Evolutionary conservation across 2,113 vertebrate genomes (phyloP).

Genomic region (Lophius piscatorius): DNA sequence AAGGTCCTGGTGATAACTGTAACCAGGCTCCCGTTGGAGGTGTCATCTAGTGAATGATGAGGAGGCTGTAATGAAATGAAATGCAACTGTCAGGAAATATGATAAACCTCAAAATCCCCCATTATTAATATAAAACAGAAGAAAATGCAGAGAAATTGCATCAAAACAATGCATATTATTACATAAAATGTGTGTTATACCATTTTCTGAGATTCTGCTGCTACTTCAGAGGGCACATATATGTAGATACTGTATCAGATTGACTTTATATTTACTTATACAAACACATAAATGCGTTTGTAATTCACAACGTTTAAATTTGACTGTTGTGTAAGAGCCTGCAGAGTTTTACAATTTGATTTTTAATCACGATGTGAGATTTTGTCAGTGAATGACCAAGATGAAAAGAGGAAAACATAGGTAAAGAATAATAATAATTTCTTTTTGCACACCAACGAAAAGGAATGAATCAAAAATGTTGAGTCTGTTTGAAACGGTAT

Average conservation of each 20-base stretch:
- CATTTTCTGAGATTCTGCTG: background rate
- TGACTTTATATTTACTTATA: background rate
- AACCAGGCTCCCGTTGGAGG: slow-evolving; percentile 35
- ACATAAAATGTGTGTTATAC: slow-evolving; percentile 15
- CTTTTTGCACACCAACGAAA: too few relatives aligned
- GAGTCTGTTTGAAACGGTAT: too few relatives aligned
- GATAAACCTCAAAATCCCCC: background rate
- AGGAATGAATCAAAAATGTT: too few relatives aligned
- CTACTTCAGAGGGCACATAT: background rate
- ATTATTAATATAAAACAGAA: background rate
- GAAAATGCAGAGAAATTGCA: slow-evolving; percentile 1
- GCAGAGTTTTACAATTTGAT: slow-evolving; percentile 6
- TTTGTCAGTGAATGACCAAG: background rate
- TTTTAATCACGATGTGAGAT: slow-evolving; percentile 9
- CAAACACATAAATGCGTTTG: background rate
- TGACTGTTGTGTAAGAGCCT: slow-evolving; percentile 3
- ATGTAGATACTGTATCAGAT: too few relatives aligned
- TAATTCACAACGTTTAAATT: slow-evolving; percentile 14
- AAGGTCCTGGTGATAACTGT: slow-evolving; percentile 29
- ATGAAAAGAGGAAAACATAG: too few relatives aligned
- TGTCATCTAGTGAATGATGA: slow-evolving; percentile 28
- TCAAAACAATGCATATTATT: background rate
- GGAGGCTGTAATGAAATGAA: slow-evolving; percentile 52
- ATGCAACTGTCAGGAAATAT: slow-evolving; percentile 11
- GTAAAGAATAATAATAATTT: too few relatives aligned